Evolutionary conservation across 1,140 invertebrate genomes (phyloP).

Genomic region (Listronotus bonariensis): DNA sequence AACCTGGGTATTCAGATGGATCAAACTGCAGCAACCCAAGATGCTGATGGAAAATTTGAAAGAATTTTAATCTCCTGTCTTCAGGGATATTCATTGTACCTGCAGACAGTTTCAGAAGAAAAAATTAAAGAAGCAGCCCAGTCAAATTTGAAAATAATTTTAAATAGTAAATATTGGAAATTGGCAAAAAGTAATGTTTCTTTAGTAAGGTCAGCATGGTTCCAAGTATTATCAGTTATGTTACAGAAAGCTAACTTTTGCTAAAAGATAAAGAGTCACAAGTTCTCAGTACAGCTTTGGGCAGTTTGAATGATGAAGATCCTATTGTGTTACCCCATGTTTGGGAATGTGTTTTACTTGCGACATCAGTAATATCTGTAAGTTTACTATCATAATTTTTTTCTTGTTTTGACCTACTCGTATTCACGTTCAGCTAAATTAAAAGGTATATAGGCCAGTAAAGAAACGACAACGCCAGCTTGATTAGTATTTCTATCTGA

Average conservation of each 20-base stretch:
- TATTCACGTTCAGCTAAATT: too few relatives aligned
- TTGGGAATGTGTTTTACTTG: conserved; percentile 72
- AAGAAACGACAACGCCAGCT: too few relatives aligned
- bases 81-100: conserved; percentile 67
- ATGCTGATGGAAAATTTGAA: conserved; percentile 74
- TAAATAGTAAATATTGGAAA: conserved; percentile 75
- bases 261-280: conserved; percentile 61
- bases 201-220: conserved; percentile 68
- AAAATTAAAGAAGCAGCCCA: conserved; percentile 60
- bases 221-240: conserved; percentile 66
- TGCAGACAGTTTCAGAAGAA: conserved; percentile 59
- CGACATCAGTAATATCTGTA: conserved; percentile 65
- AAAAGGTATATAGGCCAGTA: too few relatives aligned
- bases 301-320: conserved; percentile 74
- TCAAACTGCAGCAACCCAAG: conserved; percentile 66
- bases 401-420: too few relatives aligned
- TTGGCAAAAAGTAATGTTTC: conserved; percentile 63
- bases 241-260: conserved; percentile 60
- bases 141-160: conserved; percentile 61
- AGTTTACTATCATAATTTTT: conserved; percentile 33
- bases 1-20: conserved; percentile 72
- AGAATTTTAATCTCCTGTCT: conserved; percentile 70
- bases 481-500: too few relatives aligned
- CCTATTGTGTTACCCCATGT: conserved; percentile 66
- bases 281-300: conserved; percentile 65